phyloP scores from a whole-genome alignment of 2,888 invertebrate genomes.

The Pyrochroa serraticornis region DNA sequence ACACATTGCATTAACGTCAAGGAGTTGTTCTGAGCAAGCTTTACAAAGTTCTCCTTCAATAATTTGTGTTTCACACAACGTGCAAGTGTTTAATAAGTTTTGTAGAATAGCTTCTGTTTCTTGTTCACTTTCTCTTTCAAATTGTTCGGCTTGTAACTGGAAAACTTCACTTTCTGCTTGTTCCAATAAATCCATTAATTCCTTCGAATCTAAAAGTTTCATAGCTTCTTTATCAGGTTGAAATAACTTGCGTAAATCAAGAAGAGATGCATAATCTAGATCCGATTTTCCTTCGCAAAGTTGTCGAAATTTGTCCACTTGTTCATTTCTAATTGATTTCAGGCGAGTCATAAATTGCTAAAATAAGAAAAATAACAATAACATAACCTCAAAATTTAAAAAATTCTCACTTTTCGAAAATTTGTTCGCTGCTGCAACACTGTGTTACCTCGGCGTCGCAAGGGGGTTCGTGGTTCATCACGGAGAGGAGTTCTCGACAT shows the following conservation, averaged over 20 bases:
- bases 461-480: too few relatives aligned
- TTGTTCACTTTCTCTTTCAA: conserved; percentile 33
- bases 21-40: conserved; percentile 33
- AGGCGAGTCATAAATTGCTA: too few relatives aligned
- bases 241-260: conserved; percentile 19
- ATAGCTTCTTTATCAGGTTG: conserved; percentile 32
- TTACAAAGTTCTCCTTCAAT: conserved; percentile 37
- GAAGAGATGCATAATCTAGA: too few relatives aligned
- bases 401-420: too few relatives aligned
- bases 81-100: conserved; percentile 35
- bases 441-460: too few relatives aligned
- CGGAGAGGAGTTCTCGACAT: too few relatives aligned
- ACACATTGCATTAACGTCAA: not conserved
- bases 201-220: conserved; percentile 37
- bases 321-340: too few relatives aligned
- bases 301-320: too few relatives aligned
- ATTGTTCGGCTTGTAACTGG: conserved; percentile 30
- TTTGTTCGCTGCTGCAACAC: too few relatives aligned
- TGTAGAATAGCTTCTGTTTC: conserved; percentile 35
- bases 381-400: too few relatives aligned
- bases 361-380: too few relatives aligned
- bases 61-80: conserved; percentile 37
- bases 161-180: conserved; percentile 43
- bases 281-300: too few relatives aligned
- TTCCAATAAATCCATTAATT: conserved; percentile 39